Evolutionary conservation across 2,888 invertebrate species (phyloP), one percentile per base, ranked within the genome.

Genomic region (Andrena minutula): DNA sequence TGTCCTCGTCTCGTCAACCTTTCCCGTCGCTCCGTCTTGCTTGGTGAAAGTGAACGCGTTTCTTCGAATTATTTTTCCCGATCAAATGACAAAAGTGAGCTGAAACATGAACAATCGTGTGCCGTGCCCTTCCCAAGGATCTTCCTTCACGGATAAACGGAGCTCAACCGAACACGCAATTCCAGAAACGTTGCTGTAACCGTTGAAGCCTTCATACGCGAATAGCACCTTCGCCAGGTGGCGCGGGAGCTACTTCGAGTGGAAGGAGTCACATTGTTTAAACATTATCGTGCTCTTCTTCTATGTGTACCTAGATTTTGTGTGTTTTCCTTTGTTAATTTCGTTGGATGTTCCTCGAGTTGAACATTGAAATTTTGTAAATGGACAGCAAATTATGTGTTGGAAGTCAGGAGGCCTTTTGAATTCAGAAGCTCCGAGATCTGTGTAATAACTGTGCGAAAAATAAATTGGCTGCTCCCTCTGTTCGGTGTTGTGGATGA

Each of bases 1-100:
- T 74, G 60, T 60, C 74, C 20, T 65, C 74, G 66, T 74, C 56
- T 58, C 73, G 65, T 69, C 68, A 60, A 6, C 28, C 35, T 65
- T 76, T 75, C 71, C 47, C 47, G 51, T 49, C 47, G 63, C 61
- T 41, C 30, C 16, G 58, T 53, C 61, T 47, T 12, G 49, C n/a
- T 23, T 47, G 66, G 87, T 85, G 85, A 88, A 87, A 88, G 88
- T 86, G 75, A 56, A 58, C 58, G 72, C 49, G 61, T 35, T 65
- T 12, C 30, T n/a, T 41, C 63, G 66, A 26, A 64, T 16, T 16
- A 49, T 74, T 74, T 49, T 71, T 47, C 35, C 35, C 58, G 58
- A 20, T 56, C 61, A 32, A 53, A 23, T 10, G 53, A 71, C 26
- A 49, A 65, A 73, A 76, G 75, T 51, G 63, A 26, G 49, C 65